These are phyloP conservation scores for Acanthococcus lagerstroemiae DNA, from an alignment of 2,888 invertebrate genomes.

Conservation along the genomic window DNA sequence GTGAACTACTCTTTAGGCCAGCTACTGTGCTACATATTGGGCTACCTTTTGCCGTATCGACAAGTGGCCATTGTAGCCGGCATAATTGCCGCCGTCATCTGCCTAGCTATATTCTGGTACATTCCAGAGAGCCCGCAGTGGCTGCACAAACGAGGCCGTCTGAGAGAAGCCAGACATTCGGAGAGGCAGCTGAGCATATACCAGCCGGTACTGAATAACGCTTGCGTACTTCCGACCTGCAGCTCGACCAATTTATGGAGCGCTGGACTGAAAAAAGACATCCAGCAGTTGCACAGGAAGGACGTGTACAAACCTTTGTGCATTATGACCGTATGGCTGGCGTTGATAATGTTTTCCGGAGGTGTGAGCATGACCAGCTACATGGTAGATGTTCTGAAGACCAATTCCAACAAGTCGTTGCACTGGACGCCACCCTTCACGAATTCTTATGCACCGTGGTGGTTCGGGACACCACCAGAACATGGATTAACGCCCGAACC, in stretches of 20 bases:
- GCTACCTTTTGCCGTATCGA: conserved; percentile 44
- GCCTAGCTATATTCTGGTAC: conserved; percentile 42
- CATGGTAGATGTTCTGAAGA: conserved; percentile 44
- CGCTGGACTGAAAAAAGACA: neutral
- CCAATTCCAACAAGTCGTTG: neutral
- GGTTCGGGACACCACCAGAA: neutral
- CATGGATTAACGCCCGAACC: too few relatives aligned
- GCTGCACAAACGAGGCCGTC: conserved; percentile 45
- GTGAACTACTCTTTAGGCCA: neutral
- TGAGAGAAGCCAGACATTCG: conserved; percentile 44
- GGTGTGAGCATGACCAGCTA: conserved; percentile 49
- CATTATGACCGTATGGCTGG: conserved; percentile 45
- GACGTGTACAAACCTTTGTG: conserved; percentile 44
- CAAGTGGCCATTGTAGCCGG: conserved; percentile 37
- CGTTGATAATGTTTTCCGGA: conserved; percentile 50
- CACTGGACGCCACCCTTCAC: neutral
- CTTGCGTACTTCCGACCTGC: neutral
- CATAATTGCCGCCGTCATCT: conserved; percentile 43
- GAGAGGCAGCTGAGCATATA: conserved; percentile 35
- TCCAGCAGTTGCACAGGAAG: conserved; percentile 6
- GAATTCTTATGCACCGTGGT: neutral
- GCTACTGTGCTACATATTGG: conserved; percentile 44
- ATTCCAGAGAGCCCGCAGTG: conserved; percentile 51
- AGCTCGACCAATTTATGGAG: neutral
- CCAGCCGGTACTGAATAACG: conserved; percentile 25